A percentile compares a stretch with the other conserved stretches of the same genome.
These are phyloP conservation scores for Maconellicoccus hirsutus DNA, from an alignment of 1,140 invertebrate genomes.

Conservation along the genomic window DNA sequence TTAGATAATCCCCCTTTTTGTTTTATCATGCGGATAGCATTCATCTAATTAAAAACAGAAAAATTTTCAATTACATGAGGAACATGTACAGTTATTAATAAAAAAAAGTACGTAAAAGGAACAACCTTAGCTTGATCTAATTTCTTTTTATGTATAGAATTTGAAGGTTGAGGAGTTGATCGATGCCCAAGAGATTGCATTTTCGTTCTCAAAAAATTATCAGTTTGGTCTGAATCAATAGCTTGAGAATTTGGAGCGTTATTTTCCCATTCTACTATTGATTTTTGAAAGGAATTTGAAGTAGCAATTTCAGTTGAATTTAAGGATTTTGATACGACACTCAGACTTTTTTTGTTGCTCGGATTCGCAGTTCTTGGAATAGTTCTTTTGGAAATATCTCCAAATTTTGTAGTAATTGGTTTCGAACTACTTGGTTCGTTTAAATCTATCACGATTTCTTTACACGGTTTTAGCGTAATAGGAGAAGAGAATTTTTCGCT, in stretches of 20 bases:
- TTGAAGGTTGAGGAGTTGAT: background rate
- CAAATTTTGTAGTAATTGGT: background rate
- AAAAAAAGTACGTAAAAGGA: background rate
- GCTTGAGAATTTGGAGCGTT: too few relatives aligned
- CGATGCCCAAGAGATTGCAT: background rate
- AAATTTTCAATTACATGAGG: background rate
- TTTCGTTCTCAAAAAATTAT: background rate
- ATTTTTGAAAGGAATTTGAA: background rate
- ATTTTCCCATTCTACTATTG: background rate
- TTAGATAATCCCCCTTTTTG: constrained; percentile 24
- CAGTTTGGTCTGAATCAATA: background rate
- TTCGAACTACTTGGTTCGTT: background rate
- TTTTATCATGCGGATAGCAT: constrained; percentile 23
- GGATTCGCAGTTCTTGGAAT: too few relatives aligned
- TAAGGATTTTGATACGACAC: too few relatives aligned
- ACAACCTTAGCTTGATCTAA: background rate
- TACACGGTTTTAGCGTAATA: background rate
- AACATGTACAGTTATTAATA: background rate
- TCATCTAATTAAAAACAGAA: background rate
- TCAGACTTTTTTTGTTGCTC: too few relatives aligned
- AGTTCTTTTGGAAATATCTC: background rate
- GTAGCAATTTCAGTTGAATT: background rate
- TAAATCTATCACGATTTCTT: background rate
- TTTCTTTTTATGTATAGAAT: background rate
- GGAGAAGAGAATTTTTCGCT: background rate